Evolutionary conservation across 2,888 invertebrate species (phyloP).

Genomic region (Argyra leucocephala): DNA sequence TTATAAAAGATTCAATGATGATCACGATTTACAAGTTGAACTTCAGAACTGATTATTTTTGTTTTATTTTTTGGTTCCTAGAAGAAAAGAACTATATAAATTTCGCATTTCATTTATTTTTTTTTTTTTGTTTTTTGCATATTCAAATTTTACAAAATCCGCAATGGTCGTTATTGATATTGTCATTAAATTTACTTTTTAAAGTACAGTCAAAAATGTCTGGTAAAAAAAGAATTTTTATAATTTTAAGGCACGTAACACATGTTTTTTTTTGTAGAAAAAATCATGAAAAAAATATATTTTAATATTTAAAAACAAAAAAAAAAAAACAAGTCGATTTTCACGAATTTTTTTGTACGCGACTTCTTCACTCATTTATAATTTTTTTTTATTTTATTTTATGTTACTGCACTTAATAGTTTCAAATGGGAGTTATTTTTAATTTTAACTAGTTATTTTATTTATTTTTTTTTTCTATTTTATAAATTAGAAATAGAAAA

Average conservation of each 20-base stretch:
- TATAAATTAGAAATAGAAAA: too few relatives aligned
- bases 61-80: background rate
- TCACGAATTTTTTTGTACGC: background rate
- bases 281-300: too few relatives aligned
- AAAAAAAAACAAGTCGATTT: background rate
- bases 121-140: background rate
- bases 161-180: background rate
- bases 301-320: too few relatives aligned
- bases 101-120: background rate
- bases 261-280: background rate
- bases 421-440: too few relatives aligned
- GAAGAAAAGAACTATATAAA: background rate
- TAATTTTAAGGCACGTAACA: background rate
- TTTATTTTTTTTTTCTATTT: too few relatives aligned
- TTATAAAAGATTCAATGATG: background rate
- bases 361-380: background rate
- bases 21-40: conserved; percentile 4
- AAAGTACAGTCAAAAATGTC: too few relatives aligned
- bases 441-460: too few relatives aligned
- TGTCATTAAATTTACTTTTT: too few relatives aligned
- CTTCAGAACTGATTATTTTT: background rate
- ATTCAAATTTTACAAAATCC: background rate
- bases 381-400: background rate
- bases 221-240: background rate
- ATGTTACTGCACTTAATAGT: too few relatives aligned